Evolutionary conservation across 1,140 invertebrate genomes (phyloP), one percentile per base, ranked within the genome.

Genomic region (Papilio polyxenes): DNA sequence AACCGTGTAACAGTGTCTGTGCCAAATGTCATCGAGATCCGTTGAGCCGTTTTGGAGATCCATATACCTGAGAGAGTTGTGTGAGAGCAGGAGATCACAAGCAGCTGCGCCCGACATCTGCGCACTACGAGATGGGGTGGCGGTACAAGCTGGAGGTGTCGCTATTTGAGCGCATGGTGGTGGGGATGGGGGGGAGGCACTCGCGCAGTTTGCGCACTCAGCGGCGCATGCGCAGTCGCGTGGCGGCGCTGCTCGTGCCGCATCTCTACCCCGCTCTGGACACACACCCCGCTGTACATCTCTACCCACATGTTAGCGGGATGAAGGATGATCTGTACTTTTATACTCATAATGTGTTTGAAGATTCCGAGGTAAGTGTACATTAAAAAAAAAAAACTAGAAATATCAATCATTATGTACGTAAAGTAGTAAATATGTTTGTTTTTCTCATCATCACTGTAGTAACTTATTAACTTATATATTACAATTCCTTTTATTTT

Each of bases 101-200:
- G 87, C 97, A 98, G 87, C 88, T 98, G 2, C 95, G 96, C 82
- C 97, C 97, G 0, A 95, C 93, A 23, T 95, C 96, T 3, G 95
- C 96, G 5, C 95, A 95, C 75, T 96, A 96, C 87, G 89, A 93
- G 62, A 88, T 97, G 62, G 96, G 95, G 20, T 95, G 93, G 85
- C 87, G 96, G 62, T 96, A 95, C 85, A 95, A 96, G 40, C 86
- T 97, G 62, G 96, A 97, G 82, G 95, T 97, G 74, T 97, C 97
- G 1, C 92, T 98, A 3, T 97, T 97, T 90, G 97, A 98, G 87
- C 95, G 97, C 40, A 95, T 97, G 93, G 94, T 97, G 40, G 40
- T 44, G 40, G 40, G 6, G 40, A 6, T 6, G 40, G 40, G 40
- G 40, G 40, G 40, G 40, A 0, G 95, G 13, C 94, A 96, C 48